Conservation (phyloP, 92 coral and sea anemone species). For the Pocillopora grandis region DNA sequence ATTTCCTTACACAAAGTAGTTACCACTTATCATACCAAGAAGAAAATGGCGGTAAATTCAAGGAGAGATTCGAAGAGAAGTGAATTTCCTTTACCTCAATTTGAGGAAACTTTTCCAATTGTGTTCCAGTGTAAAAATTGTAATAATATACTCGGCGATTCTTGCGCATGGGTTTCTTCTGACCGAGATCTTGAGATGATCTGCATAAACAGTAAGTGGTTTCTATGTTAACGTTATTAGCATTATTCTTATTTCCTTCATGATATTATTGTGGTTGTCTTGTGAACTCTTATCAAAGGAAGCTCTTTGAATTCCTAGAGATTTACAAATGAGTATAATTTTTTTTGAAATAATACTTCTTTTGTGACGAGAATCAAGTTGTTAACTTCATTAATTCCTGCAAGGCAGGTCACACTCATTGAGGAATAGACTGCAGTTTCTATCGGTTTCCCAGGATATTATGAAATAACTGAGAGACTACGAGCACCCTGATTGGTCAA, state of each 20-base stretch:
- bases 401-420: no score
- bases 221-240: background rate
- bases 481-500: no score
- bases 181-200: conserved; percentile 43
- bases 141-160: conserved; percentile 51
- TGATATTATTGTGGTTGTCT: no score
- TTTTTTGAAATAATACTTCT: no score
- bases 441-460: no score
- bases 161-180: conserved; percentile 43
- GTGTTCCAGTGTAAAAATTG: conserved; percentile 53
- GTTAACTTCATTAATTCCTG: no score
- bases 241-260: background rate
- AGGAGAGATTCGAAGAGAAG: background rate
- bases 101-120: conserved; percentile 25
- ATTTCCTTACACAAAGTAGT: background rate
- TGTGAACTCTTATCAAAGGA: no score
- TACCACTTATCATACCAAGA: background rate
- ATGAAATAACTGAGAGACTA: no score
- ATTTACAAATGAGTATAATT: no score
- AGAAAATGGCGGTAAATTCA: conserved; percentile 49
- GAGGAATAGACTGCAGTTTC: no score
- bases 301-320: no score
- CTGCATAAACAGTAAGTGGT: conserved; percentile 40
- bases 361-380: no score
- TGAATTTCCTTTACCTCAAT: background rate